Evolutionary conservation across 2,888 invertebrate species (phyloP), one percentile per base, ranked within the genome.

Genomic region (Boloria selene): DNA sequence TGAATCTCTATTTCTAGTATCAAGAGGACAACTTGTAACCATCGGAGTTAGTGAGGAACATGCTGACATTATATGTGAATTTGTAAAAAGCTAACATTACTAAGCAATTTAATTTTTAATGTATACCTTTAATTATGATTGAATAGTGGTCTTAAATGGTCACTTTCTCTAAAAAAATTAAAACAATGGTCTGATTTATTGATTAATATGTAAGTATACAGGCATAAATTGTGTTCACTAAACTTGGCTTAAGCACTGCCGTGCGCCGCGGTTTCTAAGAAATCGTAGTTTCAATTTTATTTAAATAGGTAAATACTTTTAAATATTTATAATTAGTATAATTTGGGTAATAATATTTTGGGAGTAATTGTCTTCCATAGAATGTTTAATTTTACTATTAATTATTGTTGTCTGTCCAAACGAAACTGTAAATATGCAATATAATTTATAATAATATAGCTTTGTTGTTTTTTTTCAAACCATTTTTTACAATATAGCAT

Each of bases 21-120:
- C 87, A 0, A 88, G 84, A 55, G 75, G 79, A 0, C 90, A 91
- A 70, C 77, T 91, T 0, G 64, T 85, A 0, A 79, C 75, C 0
- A 89, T 91, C 5, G 91, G 90, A 2, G 80, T 91, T 0, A 76
- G 77, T 0, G 91, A 90, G 5, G 75, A 77, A 2, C 88, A 89
- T 17, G 88, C 90, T 0, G 84, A 86, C 3, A 59, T 78, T 0
- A 86, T 91, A 2, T 80, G 83, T 59, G 80, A 82, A 10, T 89
- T 86, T 69, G 78, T 85, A 16, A 83, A 80, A 44, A 82, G 80
- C 66, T 87, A 80, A 74, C 38, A 49, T 10, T 16, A 60, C 17
- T 5, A 67, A 45, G 31, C 42, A 47, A 60, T 51, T 65, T 59
- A 65, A 44, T 7, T 18, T 56, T 10, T 22, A 56, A 45, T 16